These are phyloP conservation scores for Trachymyrmex cornetzi DNA, from an alignment of 1,140 invertebrate genomes.

Conservation along the genomic window DNA sequence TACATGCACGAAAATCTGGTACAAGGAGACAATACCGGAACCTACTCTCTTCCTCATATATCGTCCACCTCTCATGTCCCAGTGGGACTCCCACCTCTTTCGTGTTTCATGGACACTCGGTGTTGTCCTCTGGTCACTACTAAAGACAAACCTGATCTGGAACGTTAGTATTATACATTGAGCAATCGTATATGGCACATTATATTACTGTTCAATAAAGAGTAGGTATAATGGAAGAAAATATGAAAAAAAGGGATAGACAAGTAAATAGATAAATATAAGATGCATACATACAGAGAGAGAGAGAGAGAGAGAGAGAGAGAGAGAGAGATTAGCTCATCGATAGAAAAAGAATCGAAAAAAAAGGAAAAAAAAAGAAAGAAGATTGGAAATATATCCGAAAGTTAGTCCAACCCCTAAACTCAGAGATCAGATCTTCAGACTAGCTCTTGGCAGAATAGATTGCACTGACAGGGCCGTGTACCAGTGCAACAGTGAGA, in stretches of 20 bases:
- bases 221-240: not conserved
- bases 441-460: constrained; percentile 69
- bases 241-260: not conserved
- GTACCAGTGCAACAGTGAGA: not conserved
- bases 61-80: constrained; percentile 41
- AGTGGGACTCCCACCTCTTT: too few relatives aligned
- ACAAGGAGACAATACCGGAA: constrained; percentile 71
- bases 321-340: not conserved
- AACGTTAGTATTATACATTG: constrained; percentile 32
- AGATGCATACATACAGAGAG: too few relatives aligned
- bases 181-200: not conserved
- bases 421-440: constrained; percentile 72
- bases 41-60: constrained; percentile 65
- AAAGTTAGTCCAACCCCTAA: constrained; percentile 81
- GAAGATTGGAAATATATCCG: constrained; percentile 27
- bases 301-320: too few relatives aligned
- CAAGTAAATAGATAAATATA: not conserved
- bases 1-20: constrained; percentile 78
- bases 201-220: constrained; percentile 1
- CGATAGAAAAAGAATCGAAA: not conserved
- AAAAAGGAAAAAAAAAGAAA: not conserved
- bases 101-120: constrained; percentile 60
- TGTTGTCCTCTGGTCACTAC: constrained; percentile 62
- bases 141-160: not conserved
- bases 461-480: constrained; percentile 57